Percentiles rank a stretch among this genome's conserved stretches.
These are phyloP conservation scores for Pachymerium ferrugineum DNA, from an alignment of 2,888 invertebrate species.

Conservation along the genomic window DNA sequence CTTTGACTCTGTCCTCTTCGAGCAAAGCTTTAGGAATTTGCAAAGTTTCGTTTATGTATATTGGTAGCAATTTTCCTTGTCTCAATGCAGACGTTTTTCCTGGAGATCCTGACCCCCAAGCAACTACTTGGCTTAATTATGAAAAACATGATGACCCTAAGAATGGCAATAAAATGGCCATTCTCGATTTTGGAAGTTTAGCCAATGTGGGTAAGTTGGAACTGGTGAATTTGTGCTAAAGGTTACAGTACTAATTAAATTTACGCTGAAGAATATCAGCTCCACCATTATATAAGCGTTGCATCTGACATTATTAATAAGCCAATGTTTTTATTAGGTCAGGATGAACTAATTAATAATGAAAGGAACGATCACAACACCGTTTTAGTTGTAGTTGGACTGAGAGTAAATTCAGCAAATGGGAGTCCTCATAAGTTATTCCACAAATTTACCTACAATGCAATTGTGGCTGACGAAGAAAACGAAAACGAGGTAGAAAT, in stretches of 20 bases:
- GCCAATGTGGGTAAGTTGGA: background rate
- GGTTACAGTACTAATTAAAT: too few relatives aligned
- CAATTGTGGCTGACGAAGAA: too few relatives aligned
- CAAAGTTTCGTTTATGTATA: background rate
- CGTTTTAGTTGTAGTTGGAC: background rate
- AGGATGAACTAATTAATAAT: background rate
- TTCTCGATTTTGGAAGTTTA: conserved; percentile 17
- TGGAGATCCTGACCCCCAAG: background rate
- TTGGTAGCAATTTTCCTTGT: conserved; percentile 9
- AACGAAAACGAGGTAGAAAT: background rate
- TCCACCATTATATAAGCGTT: background rate
- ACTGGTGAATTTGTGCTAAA: too few relatives aligned
- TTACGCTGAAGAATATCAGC: too few relatives aligned
- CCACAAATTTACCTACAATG: background rate
- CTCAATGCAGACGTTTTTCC: background rate
- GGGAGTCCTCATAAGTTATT: background rate
- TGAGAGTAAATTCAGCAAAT: background rate
- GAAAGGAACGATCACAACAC: background rate
- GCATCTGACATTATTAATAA: background rate
- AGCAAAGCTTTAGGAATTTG: background rate
- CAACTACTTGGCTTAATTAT: conserved; percentile 20
- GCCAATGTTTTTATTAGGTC: background rate
- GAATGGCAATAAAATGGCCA: background rate
- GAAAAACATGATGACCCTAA: background rate
- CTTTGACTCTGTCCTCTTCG: background rate